A percentile compares a stretch with the other conserved stretches of the same genome.
Evolutionary conservation across 2,113 vertebrate species (phyloP).

Genomic region (Cyanoliseus patagonus): DNA sequence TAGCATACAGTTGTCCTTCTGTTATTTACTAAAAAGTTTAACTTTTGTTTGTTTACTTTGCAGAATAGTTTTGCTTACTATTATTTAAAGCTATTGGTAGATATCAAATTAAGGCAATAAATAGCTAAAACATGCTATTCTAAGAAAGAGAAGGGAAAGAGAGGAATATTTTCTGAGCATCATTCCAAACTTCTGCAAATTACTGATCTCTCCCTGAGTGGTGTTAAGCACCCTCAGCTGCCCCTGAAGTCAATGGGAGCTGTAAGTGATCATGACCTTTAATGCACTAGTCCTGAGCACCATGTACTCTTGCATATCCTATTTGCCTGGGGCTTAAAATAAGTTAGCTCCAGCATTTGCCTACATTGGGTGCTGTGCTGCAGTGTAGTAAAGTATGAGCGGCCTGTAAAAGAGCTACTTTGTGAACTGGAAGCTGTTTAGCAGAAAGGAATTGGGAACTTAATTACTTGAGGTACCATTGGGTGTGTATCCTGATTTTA

Average conservation of each 20-base stretch:
- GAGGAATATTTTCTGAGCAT: not conserved
- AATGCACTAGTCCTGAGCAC: not conserved
- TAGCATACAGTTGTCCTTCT: not conserved
- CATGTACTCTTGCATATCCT: accelerated
- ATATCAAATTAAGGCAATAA: not conserved
- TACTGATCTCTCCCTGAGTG: not conserved
- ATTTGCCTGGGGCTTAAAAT: not conserved
- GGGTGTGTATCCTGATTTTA: not conserved
- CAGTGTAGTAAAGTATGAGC: not conserved
- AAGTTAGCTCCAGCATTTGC: not conserved
- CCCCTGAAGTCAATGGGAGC: not conserved
- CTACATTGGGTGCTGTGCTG: not conserved
- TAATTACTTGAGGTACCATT: not conserved
- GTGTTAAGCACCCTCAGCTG: not conserved
- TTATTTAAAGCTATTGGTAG: not conserved
- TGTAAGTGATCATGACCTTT: not conserved
- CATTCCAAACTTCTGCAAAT: not conserved
- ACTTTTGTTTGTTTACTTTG: constrained; percentile 16
- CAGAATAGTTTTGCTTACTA: not conserved
- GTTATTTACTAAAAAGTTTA: not conserved
- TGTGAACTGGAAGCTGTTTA: not conserved
- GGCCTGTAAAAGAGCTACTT: not conserved
- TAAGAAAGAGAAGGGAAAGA: not conserved
- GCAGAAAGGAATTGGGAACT: not conserved
- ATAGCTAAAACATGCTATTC: not conserved